phyloP scores from a whole-genome alignment of 2,797 vertebrate species.

The Falco berigora region DNA sequence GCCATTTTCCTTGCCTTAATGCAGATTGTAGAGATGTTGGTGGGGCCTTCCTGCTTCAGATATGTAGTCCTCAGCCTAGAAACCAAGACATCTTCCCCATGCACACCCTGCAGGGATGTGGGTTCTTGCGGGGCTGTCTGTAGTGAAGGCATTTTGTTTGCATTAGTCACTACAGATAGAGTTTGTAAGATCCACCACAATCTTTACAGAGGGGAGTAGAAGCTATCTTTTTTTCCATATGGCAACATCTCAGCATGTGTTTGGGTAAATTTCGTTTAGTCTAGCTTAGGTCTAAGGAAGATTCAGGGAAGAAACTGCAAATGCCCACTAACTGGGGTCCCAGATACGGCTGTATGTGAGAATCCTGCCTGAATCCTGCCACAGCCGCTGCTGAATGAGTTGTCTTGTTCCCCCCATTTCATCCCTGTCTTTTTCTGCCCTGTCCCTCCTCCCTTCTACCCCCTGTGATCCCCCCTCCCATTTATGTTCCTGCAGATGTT shows the following conservation, averaged over 20 bases:
- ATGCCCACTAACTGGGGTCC: too few species aligned
- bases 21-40: neutral
- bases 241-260: fast-evolving
- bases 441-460: neutral
- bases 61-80: neutral
- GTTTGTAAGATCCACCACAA: neutral
- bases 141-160: neutral
- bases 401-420: neutral
- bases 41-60: neutral
- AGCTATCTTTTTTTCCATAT: neutral
- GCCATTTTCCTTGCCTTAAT: neutral
- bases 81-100: neutral
- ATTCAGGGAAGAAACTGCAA: neutral
- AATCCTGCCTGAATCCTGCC: neutral
- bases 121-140: neutral
- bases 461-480: neutral
- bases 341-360: neutral
- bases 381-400: neutral
- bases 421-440: neutral
- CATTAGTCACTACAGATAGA: neutral
- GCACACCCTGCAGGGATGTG: neutral
- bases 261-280: neutral
- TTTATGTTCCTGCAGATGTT: neutral
- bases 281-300: neutral
- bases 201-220: neutral